Evolutionary conservation across 2,888 invertebrate species (phyloP).

Genomic region (Tholera decimalis): DNA sequence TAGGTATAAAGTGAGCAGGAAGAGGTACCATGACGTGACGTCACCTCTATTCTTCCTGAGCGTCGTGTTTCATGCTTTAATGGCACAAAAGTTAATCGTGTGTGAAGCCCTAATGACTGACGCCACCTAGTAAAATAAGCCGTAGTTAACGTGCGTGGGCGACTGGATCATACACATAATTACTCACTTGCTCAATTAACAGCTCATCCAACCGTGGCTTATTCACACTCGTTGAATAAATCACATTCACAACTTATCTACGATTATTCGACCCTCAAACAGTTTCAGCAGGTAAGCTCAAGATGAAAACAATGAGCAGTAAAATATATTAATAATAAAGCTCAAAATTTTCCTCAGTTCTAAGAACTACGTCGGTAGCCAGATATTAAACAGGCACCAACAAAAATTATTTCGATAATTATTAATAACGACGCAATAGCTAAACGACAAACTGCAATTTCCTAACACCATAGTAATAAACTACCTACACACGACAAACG

Average conservation of each 20-base stretch:
- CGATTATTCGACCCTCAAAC: constrained; percentile 4
- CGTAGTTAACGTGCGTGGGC: constrained; percentile 42
- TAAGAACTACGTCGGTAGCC: constrained; percentile 34
- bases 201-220: constrained; percentile 38
- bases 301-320: constrained; percentile 9
- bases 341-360: constrained; percentile 30
- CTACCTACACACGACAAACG: constrained; percentile 73
- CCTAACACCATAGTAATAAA: constrained; percentile 72
- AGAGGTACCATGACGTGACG: constrained; percentile 35
- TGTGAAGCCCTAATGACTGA: constrained; percentile 55
- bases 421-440: constrained; percentile 59
- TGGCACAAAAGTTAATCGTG: constrained; percentile 46
- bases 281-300: constrained; percentile 19
- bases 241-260: constrained; percentile 37
- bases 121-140: constrained; percentile 49
- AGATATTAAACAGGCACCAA: constrained; percentile 47
- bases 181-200: constrained; percentile 59
- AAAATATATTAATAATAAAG: constrained; percentile 30
- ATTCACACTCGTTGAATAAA: constrained; percentile 45
- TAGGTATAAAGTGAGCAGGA: constrained; percentile 7
- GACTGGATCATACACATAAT: constrained; percentile 52
- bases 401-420: constrained; percentile 48
- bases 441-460: constrained; percentile 66
- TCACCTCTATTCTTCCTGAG: constrained; percentile 22
- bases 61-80: constrained; percentile 31